Base-by-base conservation (phyloP, 1,140 invertebrate species). In the Andricus grossulariae region DNA sequence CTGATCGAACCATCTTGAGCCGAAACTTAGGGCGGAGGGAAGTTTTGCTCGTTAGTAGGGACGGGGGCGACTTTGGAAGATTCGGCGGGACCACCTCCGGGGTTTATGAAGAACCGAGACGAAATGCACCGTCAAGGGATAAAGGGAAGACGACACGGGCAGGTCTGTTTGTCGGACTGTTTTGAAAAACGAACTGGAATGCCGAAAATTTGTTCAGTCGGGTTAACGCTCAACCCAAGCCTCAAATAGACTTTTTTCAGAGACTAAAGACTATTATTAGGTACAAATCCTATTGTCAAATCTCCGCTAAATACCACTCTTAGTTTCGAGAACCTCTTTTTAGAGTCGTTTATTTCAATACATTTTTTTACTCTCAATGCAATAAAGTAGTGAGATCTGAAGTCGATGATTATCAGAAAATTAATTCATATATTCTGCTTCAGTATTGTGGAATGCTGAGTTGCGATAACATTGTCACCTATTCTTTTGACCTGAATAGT, bases 101-200 rank as follows among this genome's bases (percentile, higher is more conserved):
- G 80, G 82, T 83, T 81, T 83, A 84, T 80, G 80, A 76, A 80
- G 79, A 84, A 82, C 78, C 82, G 78, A 84, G 78, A 79, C 80
- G 82, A 81, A 84, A 83, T 77, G 81, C 78, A 78, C 77, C 80
- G 80, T 83, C 81, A 83, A 83, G 78, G 80, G 70, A 83, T 80
- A 83, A 84, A 84, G 79, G 82, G 80, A 84, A 83, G 80, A 75
- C 21, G 73, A 81, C 75, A 73, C 80, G 79, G 78, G 77, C 79
- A 45, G 82, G 75, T 77, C 76, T 78, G 80, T 82, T 77, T 79
- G 82, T 81, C 83, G 82, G 83, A 66, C 77, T 79, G 75, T 83
- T 84, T 83, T 80, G 79, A 83, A 84, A 84, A 75, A 78, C 81
- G 39, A 45, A 45, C 39, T 45, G 39, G 80, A 79, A 82, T 80